A percentile compares a stretch with the other conserved stretches of the same genome.
Evolutionary conservation across 1,140 invertebrate genomes (phyloP).

Genomic region (Diorhabda carinulata): DNA sequence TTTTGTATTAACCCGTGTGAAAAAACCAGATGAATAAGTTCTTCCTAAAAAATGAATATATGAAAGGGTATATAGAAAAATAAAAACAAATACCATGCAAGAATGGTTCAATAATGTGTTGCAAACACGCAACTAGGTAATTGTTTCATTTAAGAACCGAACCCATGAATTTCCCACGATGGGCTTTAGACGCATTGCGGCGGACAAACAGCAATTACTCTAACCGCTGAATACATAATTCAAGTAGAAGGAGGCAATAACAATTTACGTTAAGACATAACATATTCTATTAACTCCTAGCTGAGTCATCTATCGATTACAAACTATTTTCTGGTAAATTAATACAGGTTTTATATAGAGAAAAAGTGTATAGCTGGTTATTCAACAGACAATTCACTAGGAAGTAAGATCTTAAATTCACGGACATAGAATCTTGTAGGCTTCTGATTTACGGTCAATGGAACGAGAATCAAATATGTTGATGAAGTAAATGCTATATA

Average conservation of each 20-base stretch:
- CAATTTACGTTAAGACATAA: conserved; percentile 19
- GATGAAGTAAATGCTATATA: too few relatives aligned
- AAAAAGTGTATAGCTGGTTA: too few relatives aligned
- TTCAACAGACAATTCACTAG: too few relatives aligned
- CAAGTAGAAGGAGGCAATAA: conserved; percentile 30
- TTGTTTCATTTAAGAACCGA: conserved; percentile 47
- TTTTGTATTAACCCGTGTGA: conserved; percentile 34
- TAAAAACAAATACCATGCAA: conserved; percentile 44
- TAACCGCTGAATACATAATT: conserved; percentile 42
- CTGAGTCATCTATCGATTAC: background rate
- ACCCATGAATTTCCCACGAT: conserved; percentile 45
- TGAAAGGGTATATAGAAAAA: conserved; percentile 38
- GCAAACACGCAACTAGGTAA: conserved; percentile 48
- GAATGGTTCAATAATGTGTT: conserved; percentile 46
- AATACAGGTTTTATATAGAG: too few relatives aligned
- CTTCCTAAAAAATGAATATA: conserved; percentile 42
- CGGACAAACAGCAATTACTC: conserved; percentile 40
- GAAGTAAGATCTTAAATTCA: too few relatives aligned
- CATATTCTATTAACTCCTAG: conserved; percentile 6
- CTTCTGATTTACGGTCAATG: too few relatives aligned
- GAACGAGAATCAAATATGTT: too few relatives aligned
- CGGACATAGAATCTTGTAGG: too few relatives aligned
- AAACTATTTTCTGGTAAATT: background rate
- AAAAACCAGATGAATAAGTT: conserved; percentile 25
- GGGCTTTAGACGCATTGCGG: conserved; percentile 30